Percentiles rank a stretch among this genome's conserved stretches.
phyloP scores from a whole-genome alignment of 2,113 vertebrate species.

The Ploceus nigricollis region DNA sequence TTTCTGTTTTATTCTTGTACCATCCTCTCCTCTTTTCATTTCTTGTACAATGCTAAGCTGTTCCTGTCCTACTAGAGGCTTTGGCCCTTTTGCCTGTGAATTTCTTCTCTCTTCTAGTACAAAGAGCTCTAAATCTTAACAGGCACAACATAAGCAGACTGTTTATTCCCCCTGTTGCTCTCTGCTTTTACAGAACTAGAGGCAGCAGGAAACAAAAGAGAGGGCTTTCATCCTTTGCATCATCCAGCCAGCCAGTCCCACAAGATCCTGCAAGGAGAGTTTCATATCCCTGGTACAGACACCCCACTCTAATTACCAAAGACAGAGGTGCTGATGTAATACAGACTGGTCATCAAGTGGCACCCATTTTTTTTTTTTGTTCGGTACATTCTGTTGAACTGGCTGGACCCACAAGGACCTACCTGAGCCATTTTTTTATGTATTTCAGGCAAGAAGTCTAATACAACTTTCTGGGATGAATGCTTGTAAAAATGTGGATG shows the following conservation, averaged over 20 bases:
- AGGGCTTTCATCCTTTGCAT: not conserved
- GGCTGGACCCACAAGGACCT: not conserved
- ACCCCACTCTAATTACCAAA: not conserved
- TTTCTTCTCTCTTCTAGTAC: not conserved
- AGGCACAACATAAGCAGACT: not conserved
- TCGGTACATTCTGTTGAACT: not conserved
- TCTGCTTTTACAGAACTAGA: not conserved
- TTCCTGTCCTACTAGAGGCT: not conserved
- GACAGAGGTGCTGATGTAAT: not conserved
- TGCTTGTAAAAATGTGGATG: not conserved
- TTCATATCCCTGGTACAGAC: not conserved
- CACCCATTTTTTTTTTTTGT: not conserved
- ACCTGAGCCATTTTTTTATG: not conserved
- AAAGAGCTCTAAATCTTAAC: not conserved
- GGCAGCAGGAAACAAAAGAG: not conserved
- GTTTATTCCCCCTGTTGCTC: not conserved
- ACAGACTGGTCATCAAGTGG: not conserved
- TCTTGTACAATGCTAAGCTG: not conserved
- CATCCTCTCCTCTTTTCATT: not conserved
- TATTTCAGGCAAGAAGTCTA: not conserved
- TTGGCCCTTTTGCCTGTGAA: not conserved
- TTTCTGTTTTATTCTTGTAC: not conserved
- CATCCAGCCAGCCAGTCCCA: not conserved
- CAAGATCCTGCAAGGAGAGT: not conserved
- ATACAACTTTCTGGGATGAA: not conserved